phyloP scores from a whole-genome alignment of 2,113 vertebrate species.

The Leucopternis melanops region DNA sequence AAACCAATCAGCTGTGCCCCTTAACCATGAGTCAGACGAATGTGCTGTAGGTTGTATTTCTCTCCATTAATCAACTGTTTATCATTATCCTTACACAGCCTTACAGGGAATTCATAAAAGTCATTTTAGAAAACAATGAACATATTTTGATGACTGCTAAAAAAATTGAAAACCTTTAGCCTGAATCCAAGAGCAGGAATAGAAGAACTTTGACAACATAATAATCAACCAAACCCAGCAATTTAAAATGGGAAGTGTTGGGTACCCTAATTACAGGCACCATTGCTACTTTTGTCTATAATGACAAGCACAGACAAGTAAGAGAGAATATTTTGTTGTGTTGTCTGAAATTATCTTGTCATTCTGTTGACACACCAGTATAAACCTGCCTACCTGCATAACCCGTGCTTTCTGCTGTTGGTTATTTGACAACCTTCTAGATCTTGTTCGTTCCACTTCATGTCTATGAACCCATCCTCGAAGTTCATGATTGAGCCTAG shows the following conservation, averaged over 20 bases:
- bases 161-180: background rate
- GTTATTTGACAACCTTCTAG: conserved; percentile 4
- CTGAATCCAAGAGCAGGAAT: background rate
- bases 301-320: background rate
- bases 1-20: background rate
- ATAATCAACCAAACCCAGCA: background rate
- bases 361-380: background rate
- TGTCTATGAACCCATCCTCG: conserved; percentile 59
- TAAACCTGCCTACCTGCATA: conserved; percentile 6
- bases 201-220: background rate
- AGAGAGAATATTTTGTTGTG: background rate
- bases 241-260: background rate
- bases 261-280: background rate
- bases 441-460: conserved; percentile 41
- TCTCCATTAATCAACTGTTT: background rate
- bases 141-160: background rate
- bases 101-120: background rate
- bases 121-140: background rate
- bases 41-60: background rate
- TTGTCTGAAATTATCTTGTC: background rate
- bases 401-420: conserved; percentile 13
- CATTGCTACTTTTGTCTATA: background rate
- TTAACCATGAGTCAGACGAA: background rate
- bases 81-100: background rate
- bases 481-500: conserved; percentile 44